Percentiles rank a stretch among this genome's conserved stretches.
These are phyloP conservation scores for Bombus picipes DNA, from an alignment of 1,140 invertebrate species.

Conservation along the genomic window DNA sequence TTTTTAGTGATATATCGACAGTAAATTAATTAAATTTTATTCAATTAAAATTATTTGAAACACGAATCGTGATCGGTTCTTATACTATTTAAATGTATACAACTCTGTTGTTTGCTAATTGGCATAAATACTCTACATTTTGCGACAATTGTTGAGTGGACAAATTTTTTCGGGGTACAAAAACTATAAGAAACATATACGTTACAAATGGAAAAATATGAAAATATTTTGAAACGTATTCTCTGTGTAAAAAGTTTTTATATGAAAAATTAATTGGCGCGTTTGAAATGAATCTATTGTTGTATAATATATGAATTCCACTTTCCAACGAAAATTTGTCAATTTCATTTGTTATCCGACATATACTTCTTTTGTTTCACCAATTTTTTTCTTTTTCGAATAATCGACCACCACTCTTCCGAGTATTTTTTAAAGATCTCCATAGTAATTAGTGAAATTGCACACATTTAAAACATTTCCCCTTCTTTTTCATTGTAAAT, in stretches of 20 bases:
- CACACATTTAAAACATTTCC: constrained; percentile 33
- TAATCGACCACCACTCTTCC: constrained; percentile 31
- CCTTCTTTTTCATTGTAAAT: constrained; percentile 14
- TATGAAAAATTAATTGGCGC: constrained; percentile 47
- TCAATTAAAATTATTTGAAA: constrained; percentile 70
- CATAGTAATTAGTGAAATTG: background rate
- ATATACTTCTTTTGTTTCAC: constrained; percentile 6
- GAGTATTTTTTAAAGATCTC: constrained; percentile 11
- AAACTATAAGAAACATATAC: constrained; percentile 53
- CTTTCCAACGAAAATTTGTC: constrained; percentile 7
- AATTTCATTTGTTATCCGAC: constrained; percentile 12
- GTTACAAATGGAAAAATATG: constrained; percentile 55
- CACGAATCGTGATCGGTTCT: constrained; percentile 77
- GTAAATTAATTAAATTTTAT: background rate
- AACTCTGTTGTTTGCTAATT: constrained; percentile 81
- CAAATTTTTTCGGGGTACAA: constrained; percentile 58
- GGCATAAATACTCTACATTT: constrained; percentile 81
- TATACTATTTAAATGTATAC: constrained; percentile 82
- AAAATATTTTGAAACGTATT: constrained; percentile 56
- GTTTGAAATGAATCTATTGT: constrained; percentile 47
- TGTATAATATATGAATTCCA: constrained; percentile 46
- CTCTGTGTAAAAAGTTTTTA: constrained; percentile 50
- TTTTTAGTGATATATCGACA: background rate
- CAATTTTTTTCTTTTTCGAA: constrained; percentile 21
- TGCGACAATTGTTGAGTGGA: constrained; percentile 79